Evolutionary conservation across 2,888 invertebrate species (phyloP).

Genomic region (Cynaeus angustus): DNA sequence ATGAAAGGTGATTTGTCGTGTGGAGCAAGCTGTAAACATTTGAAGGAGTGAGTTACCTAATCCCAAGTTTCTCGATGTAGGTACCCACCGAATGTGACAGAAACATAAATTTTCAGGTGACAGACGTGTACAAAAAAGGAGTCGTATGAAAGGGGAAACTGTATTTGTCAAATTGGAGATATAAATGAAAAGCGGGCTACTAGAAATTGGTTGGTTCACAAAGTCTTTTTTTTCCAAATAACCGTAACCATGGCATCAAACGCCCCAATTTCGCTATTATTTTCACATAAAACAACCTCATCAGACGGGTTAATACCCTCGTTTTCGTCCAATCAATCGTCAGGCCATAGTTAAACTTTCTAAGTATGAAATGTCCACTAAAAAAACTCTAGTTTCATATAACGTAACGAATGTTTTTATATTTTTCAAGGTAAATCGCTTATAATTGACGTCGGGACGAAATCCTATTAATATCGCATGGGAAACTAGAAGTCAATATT

Average conservation of each 20-base stretch:
- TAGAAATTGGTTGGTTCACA: conserved; percentile 3
- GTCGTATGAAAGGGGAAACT: conserved; percentile 51
- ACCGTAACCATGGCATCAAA: conserved; percentile 3
- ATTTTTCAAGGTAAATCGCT: no score
- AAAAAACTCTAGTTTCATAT: no score
- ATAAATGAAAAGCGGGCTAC: conserved; percentile 50
- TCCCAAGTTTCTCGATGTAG: conserved; percentile 55
- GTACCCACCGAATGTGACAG: conserved; percentile 56
- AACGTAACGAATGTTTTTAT: no score
- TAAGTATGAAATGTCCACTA: no score
- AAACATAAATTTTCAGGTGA: conserved; percentile 56
- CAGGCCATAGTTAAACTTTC: conserved; percentile 16
- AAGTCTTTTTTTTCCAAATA: conserved; percentile 2
- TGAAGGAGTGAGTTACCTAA: conserved; percentile 53
- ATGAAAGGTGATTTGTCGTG: conserved; percentile 51
- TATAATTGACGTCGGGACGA: no score
- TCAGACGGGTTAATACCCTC: conserved; percentile 36
- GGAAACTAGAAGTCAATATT: background rate
- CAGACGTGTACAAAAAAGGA: conserved; percentile 54
- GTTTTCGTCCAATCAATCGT: conserved; percentile 32
- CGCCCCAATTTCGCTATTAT: conserved; percentile 29
- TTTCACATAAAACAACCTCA: conserved; percentile 30
- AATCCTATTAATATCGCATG: background rate
- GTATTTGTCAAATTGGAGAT: conserved; percentile 55
- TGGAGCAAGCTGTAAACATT: conserved; percentile 51